Conservation (phyloP, 2,113 vertebrate genomes). For the Ciconia boyciana region DNA sequence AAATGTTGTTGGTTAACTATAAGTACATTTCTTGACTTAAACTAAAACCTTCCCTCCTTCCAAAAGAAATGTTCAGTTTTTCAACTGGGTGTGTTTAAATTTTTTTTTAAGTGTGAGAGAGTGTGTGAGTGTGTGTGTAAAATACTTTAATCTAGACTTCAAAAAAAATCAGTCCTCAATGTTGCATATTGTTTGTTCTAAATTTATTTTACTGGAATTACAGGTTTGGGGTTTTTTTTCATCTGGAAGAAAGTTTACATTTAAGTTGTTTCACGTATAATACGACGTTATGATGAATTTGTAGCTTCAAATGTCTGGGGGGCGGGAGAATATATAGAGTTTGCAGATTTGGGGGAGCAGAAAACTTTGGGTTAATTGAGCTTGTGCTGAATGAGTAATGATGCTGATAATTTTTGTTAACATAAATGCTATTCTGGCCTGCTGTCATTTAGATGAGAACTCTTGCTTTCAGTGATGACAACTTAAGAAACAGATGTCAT, state of each 20-base stretch:
- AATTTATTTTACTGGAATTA: slow-evolving; percentile 54
- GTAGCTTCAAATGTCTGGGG: slow-evolving; percentile 35
- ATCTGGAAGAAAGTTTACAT: slow-evolving; percentile 50
- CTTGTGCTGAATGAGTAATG: slow-evolving; percentile 30
- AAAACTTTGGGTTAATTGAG: slow-evolving; percentile 56
- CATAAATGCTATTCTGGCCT: slow-evolving; percentile 64
- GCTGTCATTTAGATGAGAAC: slow-evolving; percentile 69
- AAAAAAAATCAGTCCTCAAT: slow-evolving; percentile 46
- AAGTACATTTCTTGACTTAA: slow-evolving; percentile 50
- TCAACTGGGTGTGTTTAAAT: slow-evolving; percentile 1
- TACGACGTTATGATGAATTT: slow-evolving; percentile 28
- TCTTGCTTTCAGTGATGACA: slow-evolving; percentile 70
- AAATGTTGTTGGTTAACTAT: slow-evolving; percentile 48
- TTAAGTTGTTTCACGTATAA: slow-evolving; percentile 17
- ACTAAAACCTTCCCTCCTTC: slow-evolving; percentile 37
- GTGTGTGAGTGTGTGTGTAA: neutral
- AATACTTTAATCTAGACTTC: slow-evolving; percentile 25
- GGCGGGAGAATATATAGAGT: slow-evolving; percentile 6
- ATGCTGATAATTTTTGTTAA: slow-evolving; percentile 37
- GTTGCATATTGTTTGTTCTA: slow-evolving; percentile 54
- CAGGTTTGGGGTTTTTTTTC: neutral
- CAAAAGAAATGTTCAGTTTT: slow-evolving; percentile 57
- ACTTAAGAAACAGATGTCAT: slow-evolving; percentile 74
- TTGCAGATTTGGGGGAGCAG: slow-evolving; percentile 31
- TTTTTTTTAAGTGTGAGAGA: slow-evolving; percentile 15